These are phyloP conservation scores for Drosophila ironensis DNA, from an alignment of 1,140 invertebrate species.

Conservation along the genomic window DNA sequence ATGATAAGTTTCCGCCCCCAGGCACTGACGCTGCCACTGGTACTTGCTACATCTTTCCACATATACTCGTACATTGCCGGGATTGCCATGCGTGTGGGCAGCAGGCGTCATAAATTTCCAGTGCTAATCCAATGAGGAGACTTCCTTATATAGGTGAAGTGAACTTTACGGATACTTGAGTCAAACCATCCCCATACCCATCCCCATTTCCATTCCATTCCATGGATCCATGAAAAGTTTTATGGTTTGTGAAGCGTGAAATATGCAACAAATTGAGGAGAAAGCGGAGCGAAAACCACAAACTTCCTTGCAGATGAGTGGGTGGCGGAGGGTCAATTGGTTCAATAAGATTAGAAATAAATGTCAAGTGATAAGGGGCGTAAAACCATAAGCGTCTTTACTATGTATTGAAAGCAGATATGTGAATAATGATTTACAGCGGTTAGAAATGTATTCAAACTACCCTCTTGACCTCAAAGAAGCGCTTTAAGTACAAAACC, in stretches of 20 bases:
- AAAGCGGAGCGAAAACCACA: conserved; percentile 12
- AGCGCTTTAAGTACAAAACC: conserved; percentile 61
- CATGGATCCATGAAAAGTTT: conserved; percentile 53
- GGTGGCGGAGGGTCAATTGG: neutral
- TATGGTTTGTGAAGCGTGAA: conserved; percentile 70
- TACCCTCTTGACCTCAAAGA: conserved; percentile 62
- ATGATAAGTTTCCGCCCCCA: conserved; percentile 69
- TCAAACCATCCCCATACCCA: conserved; percentile 8
- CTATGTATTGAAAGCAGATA: neutral
- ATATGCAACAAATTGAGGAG: conserved; percentile 68
- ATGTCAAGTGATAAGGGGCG: neutral
- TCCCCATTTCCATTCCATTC: too few species aligned
- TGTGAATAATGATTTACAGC: too few species aligned
- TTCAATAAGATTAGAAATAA: neutral
- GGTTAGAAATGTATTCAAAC: conserved; percentile 26
- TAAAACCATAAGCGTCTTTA: too few species aligned
- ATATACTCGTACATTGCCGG: conserved; percentile 11
- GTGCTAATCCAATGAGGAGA: conserved; percentile 68
- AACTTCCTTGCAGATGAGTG: neutral
- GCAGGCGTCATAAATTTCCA: conserved; percentile 60
- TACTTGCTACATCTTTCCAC: neutral
- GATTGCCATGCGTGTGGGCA: conserved; percentile 29
- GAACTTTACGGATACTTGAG: conserved; percentile 75
- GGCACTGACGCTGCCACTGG: too few species aligned
- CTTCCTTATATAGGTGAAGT: conserved; percentile 69